Conservation (phyloP, 2,797 vertebrate genomes). For the Pelochelys cantorii region DNA sequence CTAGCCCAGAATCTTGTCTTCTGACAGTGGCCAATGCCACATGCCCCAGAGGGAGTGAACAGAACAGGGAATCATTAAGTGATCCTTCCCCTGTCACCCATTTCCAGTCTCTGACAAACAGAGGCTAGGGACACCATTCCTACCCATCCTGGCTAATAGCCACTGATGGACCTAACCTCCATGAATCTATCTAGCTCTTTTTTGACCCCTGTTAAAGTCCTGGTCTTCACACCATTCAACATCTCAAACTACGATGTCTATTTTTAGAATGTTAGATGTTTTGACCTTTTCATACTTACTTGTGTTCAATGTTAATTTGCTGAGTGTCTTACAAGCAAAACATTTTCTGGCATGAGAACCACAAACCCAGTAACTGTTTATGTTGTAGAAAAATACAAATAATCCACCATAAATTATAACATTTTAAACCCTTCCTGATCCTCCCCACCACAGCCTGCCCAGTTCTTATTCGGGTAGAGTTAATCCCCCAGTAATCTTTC, state of each 20-base stretch:
- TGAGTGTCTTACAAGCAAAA: background rate
- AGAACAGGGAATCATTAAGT: too few relatives aligned
- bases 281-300: background rate
- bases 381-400: background rate
- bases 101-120: too few relatives aligned
- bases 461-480: background rate
- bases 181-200: too few relatives aligned
- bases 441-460: slow-evolving; percentile 37
- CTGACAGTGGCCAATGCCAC: too few relatives aligned
- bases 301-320: background rate
- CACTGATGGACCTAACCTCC: too few relatives aligned
- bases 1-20: too few relatives aligned
- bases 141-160: too few relatives aligned
- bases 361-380: background rate
- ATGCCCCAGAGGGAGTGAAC: too few relatives aligned
- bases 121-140: too few relatives aligned
- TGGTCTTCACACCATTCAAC: too few relatives aligned
- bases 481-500: slow-evolving; percentile 68
- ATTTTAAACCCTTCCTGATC: slow-evolving; percentile 57
- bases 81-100: too few relatives aligned
- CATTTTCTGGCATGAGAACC: background rate
- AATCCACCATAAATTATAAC: slow-evolving; percentile 1
- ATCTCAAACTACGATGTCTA: background rate
- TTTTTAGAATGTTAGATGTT: background rate
- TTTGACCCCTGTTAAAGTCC: too few relatives aligned